phyloP scores from a whole-genome alignment of 2,888 invertebrate genomes.

The Drosophila yooni region DNA sequence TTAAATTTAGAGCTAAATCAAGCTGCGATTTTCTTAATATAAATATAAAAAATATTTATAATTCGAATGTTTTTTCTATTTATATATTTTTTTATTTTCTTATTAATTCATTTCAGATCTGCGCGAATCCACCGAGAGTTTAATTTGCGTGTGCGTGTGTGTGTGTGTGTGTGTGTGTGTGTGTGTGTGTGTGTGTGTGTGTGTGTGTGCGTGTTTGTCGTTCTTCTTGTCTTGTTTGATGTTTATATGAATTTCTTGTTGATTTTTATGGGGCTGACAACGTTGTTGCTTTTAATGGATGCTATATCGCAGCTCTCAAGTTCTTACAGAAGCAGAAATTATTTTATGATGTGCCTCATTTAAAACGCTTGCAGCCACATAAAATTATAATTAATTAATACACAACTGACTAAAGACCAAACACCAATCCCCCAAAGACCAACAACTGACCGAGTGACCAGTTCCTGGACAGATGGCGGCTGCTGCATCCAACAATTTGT shows the following conservation, averaged over 20 bases:
- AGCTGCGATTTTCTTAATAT: slow-evolving; percentile 64
- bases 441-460: slow-evolving; percentile 47
- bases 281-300: slow-evolving; percentile 66
- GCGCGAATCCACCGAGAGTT: slow-evolving; percentile 24
- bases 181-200: slow-evolving; percentile 19
- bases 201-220: slow-evolving; percentile 20
- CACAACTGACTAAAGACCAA: slow-evolving; percentile 62
- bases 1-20: slow-evolving; percentile 61
- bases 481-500: neutral
- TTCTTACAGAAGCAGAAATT: slow-evolving; percentile 54
- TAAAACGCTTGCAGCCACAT: slow-evolving; percentile 69
- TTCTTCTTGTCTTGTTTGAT: slow-evolving; percentile 64
- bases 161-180: slow-evolving; percentile 21
- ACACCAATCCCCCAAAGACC: slow-evolving; percentile 4
- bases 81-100: slow-evolving; percentile 17
- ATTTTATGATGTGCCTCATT: slow-evolving; percentile 75
- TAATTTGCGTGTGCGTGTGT: slow-evolving; percentile 13
- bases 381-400: slow-evolving; percentile 80
- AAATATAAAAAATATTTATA: slow-evolving; percentile 55
- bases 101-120: slow-evolving; percentile 57
- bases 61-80: slow-evolving; percentile 24
- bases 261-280: slow-evolving; percentile 68
- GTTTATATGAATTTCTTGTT: slow-evolving; percentile 64
- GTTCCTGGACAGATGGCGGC: slow-evolving; percentile 29
- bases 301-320: slow-evolving; percentile 38